These are phyloP conservation scores for Pogonocichla stellata DNA, from an alignment of 2,113 vertebrate species.

Conservation along the genomic window DNA sequence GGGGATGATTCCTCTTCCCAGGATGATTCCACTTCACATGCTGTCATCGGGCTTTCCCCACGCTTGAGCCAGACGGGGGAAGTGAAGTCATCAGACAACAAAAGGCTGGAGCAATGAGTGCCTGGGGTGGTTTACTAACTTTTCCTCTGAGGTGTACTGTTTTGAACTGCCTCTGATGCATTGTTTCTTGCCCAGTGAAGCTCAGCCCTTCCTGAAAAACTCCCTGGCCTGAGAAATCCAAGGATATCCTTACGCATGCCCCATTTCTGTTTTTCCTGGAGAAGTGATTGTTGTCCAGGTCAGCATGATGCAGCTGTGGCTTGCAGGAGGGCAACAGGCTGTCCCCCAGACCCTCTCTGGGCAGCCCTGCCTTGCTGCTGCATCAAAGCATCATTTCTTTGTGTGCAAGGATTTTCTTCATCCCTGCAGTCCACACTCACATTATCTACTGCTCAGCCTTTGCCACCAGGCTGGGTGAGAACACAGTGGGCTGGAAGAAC, in stretches of 20 bases:
- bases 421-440: fast-evolving
- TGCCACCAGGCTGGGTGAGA: not conserved
- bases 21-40: not conserved
- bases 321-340: not conserved
- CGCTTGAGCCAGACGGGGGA: not conserved
- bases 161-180: slow-evolving; percentile 29
- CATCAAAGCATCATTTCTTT: fast-evolving
- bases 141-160: slow-evolving; percentile 20
- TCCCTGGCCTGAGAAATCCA: not conserved
- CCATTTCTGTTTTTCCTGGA: not conserved
- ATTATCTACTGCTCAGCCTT: not conserved
- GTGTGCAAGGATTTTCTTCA: fast-evolving
- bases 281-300: not conserved
- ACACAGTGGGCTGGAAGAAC: not conserved
- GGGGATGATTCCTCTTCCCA: not conserved
- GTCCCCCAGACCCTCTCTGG: not conserved
- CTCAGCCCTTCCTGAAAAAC: not conserved
- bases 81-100: slow-evolving; percentile 50
- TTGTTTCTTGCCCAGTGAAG: not conserved
- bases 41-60: slow-evolving; percentile 41
- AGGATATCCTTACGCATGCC: not conserved
- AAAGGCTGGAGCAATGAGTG: slow-evolving; percentile 2
- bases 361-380: not conserved
- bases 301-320: not conserved
- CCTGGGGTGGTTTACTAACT: not conserved